A percentile compares a stretch with the other conserved stretches of the same genome.
These are phyloP conservation scores for Hormaphis cornu DNA, from an alignment of 1,140 invertebrate species.

Conservation along the genomic window DNA sequence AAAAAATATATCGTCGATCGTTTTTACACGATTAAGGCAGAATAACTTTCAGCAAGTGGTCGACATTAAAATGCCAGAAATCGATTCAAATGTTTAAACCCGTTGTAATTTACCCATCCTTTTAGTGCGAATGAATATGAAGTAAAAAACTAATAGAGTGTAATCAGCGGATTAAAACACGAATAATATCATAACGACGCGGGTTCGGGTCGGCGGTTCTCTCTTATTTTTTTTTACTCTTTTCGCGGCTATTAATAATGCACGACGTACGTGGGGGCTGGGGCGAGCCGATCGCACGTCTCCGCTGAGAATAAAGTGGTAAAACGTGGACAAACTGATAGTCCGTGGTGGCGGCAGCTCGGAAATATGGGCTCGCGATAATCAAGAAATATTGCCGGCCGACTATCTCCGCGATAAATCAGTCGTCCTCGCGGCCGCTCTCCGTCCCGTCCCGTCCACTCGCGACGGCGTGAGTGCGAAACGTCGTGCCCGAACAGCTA, in stretches of 20 bases:
- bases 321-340: conserved; percentile 24
- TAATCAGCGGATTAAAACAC: conserved; percentile 3
- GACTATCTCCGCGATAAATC: conserved; percentile 26
- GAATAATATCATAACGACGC: too few relatives aligned
- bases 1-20: too few relatives aligned
- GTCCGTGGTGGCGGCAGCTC: neutral
- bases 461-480: neutral
- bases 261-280: neutral
- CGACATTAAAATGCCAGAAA: too few relatives aligned
- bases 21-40: too few relatives aligned
- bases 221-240: too few relatives aligned
- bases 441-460: neutral
- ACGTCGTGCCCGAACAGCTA: too few relatives aligned
- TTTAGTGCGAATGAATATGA: too few relatives aligned
- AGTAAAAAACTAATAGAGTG: too few relatives aligned
- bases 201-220: neutral
- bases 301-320: conserved; percentile 8
- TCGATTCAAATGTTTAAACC: too few relatives aligned
- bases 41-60: too few relatives aligned
- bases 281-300: neutral
- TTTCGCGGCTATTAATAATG: conserved; percentile 1
- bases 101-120: too few relatives aligned
- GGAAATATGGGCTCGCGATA: conserved; percentile 10
- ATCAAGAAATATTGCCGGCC: conserved; percentile 20
- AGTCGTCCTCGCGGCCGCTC: neutral